Evolutionary conservation across 2,888 invertebrate species (phyloP), one percentile per base, ranked within the genome.

Genomic region (Athalia circularis): DNA sequence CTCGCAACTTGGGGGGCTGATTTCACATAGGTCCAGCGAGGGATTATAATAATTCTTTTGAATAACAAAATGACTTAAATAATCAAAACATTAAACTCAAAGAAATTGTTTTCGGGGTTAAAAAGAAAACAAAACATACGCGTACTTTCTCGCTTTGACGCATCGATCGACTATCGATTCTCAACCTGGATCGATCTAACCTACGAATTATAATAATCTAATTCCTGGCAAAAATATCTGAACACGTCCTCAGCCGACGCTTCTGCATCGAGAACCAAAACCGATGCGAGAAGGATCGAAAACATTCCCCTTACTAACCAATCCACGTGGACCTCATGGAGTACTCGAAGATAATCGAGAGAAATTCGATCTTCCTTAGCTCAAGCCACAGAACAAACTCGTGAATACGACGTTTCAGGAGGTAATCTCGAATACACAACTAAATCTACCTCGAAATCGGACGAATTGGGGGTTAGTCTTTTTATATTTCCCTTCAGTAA

Each of bases 261-360:
- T 52, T 50, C 29, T 4, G 67, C 67, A 29, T 67, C 52, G 0
- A 67, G 15, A 50, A 67, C 29, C 6, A 67, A 52, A 52, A 67
- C 67, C 13, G 67, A 50, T 5, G 67, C 67, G 5, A 15, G 67
- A 4, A 15, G 8, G 8, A 8, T 9, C 5, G 67, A 50, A 29
- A 50, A 67, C 15, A 3, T 67, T 5, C 7, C 8, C 13, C 52
- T 13, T 15, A 52, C 9, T 4, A 67, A 67, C 67, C 67, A 67
- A 15, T 67, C 52, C 15, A 50, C 67, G 15, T 67, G 67, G 7
- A 67, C 67, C 15, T 7, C 9, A 15, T 50, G 67, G n/a, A 67
- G 15, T 15, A 8, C 9, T 15, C 7, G 7, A 8, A 67, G 9
- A 52, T 9, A 67, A 7, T 67, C 50, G 4, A 67, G 5, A 67